phyloP scores from a whole-genome alignment of 1,140 invertebrate species.

The Zelostemma sp. region DNA sequence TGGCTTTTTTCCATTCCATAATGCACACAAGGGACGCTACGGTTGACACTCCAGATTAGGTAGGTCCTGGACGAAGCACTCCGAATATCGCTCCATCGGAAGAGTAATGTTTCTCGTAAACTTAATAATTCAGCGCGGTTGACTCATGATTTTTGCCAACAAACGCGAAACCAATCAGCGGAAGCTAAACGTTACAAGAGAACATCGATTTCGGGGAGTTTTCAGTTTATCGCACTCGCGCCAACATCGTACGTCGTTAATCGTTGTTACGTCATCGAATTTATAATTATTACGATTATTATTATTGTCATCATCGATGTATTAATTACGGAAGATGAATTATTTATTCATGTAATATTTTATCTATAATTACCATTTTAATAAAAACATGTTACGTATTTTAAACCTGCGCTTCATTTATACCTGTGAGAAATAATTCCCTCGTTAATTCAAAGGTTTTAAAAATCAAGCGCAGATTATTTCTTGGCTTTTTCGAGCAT shows the following conservation, averaged over 20 bases:
- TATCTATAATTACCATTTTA: conserved; percentile 61
- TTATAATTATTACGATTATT: no score
- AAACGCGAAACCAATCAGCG: conserved; percentile 37
- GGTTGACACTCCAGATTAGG: conserved; percentile 41
- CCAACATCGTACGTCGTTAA: conserved; percentile 12
- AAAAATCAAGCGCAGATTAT: conserved; percentile 36
- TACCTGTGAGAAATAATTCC: no score
- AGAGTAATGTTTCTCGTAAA: conserved; percentile 46
- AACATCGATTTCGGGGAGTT: conserved; percentile 34
- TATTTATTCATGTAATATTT: conserved; percentile 58
- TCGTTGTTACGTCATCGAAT: conserved; percentile 7
- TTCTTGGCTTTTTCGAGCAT: conserved; percentile 35
- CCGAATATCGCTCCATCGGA: conserved; percentile 42
- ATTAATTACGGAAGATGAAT: conserved; percentile 43
- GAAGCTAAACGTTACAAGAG: no score
- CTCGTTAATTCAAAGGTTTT: no score
- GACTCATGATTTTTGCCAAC: conserved; percentile 35
- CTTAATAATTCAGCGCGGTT: conserved; percentile 47
- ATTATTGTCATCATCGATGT: conserved; percentile 19
- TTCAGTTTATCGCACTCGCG: conserved; percentile 25
- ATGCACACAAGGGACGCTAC: conserved; percentile 45
- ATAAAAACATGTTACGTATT: conserved; percentile 62
- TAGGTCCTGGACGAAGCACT: conserved; percentile 42
- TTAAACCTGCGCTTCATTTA: conserved; percentile 37
- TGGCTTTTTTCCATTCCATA: conserved; percentile 42